phyloP scores from a whole-genome alignment of 1,140 invertebrate species.

The Solenopsis invicta region DNA sequence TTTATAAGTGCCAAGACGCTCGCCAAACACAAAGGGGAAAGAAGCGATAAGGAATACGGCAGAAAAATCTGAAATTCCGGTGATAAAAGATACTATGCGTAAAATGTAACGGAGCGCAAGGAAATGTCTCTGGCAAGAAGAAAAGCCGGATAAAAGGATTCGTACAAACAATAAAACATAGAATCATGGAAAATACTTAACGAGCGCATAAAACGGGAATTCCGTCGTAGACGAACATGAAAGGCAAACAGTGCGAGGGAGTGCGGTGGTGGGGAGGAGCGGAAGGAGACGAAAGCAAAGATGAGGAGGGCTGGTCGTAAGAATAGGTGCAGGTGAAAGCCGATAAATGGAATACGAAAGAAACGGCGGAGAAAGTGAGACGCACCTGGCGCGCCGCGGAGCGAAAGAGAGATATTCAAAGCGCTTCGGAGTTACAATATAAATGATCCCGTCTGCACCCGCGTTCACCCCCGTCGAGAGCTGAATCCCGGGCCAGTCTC shows the following conservation, averaged over 20 bases:
- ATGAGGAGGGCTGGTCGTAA: slow-evolving; percentile 42
- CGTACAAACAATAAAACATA: slow-evolving; percentile 60
- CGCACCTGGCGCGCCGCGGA: slow-evolving; percentile 31
- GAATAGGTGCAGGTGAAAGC: slow-evolving; percentile 62
- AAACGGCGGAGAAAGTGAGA: slow-evolving; percentile 48
- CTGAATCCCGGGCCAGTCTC: slow-evolving; percentile 47
- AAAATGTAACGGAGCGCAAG: slow-evolving; percentile 45
- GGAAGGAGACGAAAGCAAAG: slow-evolving; percentile 20
- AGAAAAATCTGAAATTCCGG: slow-evolving; percentile 34
- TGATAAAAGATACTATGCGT: slow-evolving; percentile 58
- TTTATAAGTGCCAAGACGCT: neutral
- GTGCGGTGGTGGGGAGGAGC: neutral
- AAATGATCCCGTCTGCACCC: slow-evolving; percentile 76
- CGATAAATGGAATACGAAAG: slow-evolving; percentile 60
- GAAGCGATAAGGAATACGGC: neutral
- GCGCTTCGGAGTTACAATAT: slow-evolving; percentile 75
- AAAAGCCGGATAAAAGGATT: slow-evolving; percentile 64
- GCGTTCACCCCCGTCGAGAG: slow-evolving; percentile 42
- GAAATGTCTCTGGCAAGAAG: slow-evolving; percentile 39
- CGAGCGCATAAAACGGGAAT: slow-evolving; percentile 60
- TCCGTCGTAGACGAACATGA: slow-evolving; percentile 48
- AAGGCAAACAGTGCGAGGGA: slow-evolving; percentile 41
- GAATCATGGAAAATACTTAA: slow-evolving; percentile 63
- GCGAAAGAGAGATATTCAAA: slow-evolving; percentile 37
- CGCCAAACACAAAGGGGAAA: neutral